These are phyloP conservation scores for Meloidogyne hapla DNA, from an alignment of 1,140 invertebrate genomes.

Conservation along the genomic window DNA sequence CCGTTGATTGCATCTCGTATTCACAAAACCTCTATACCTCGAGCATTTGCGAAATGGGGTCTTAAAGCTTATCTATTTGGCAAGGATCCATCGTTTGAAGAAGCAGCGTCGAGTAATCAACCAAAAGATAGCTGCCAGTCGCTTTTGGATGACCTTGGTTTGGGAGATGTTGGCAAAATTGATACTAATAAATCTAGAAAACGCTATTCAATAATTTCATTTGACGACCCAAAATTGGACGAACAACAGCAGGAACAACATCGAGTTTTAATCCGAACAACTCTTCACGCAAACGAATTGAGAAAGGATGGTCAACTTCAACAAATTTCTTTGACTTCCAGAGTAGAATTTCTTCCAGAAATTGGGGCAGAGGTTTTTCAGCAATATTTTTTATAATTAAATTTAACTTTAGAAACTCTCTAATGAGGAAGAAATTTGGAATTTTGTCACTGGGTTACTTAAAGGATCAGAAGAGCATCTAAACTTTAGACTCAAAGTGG, in stretches of 20 bases:
- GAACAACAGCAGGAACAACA: background rate
- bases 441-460: conserved; percentile 13
- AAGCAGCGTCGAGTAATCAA: background rate
- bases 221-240: background rate
- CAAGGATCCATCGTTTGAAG: background rate
- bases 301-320: background rate
- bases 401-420: conserved; percentile 18
- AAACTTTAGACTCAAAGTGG: background rate
- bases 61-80: conserved; percentile 9
- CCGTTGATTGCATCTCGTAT: conserved; percentile 17
- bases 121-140: background rate
- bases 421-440: conserved; percentile 5
- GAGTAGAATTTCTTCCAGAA: conserved; percentile 22
- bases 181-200: background rate
- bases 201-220: conserved; percentile 10
- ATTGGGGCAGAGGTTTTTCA: conserved; percentile 14
- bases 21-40: background rate
- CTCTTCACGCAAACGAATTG: background rate
- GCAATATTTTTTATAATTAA: no score
- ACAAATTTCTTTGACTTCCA: background rate
- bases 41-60: conserved; percentile 18
- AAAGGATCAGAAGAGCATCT: conserved; percentile 15
- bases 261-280: conserved; percentile 12
- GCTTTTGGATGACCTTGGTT: conserved; percentile 18
- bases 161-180: conserved; percentile 1